phyloP scores from a whole-genome alignment of 1,140 invertebrate genomes.

The Pteromalus puparum region DNA sequence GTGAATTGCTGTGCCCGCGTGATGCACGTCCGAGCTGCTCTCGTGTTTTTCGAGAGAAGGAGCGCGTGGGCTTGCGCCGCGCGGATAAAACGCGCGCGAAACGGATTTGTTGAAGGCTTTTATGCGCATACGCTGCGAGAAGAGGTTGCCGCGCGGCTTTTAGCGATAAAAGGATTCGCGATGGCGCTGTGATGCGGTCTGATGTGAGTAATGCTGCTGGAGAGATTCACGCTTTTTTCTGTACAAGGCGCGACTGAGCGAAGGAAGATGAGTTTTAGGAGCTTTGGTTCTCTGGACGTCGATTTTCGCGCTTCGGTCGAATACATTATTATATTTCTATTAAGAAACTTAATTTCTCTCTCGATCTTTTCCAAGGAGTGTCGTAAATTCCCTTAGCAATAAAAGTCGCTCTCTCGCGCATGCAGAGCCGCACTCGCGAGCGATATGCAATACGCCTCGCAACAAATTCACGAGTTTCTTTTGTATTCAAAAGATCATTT shows the following conservation, averaged over 20 bases:
- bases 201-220: background rate
- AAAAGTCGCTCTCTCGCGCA: background rate
- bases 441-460: background rate
- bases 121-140: background rate
- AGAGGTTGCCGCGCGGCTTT: background rate
- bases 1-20: background rate
- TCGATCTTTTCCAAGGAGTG: background rate
- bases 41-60: constrained; percentile 20
- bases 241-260: no score
- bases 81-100: background rate
- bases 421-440: background rate
- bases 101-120: background rate
- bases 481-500: constrained; percentile 47
- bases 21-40: constrained; percentile 6
- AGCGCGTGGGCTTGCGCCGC: background rate
- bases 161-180: background rate
- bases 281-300: no score
- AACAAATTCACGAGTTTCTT: constrained; percentile 20
- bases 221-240: background rate
- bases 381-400: background rate
- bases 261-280: no score
- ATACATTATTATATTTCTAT: no score
- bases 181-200: background rate
- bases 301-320: no score
- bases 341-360: background rate